A percentile compares a stretch with the other conserved stretches of the same genome.
Conservation (phyloP, 2,797 vertebrate species). For the Heteromormyrus szaboi region DNA sequence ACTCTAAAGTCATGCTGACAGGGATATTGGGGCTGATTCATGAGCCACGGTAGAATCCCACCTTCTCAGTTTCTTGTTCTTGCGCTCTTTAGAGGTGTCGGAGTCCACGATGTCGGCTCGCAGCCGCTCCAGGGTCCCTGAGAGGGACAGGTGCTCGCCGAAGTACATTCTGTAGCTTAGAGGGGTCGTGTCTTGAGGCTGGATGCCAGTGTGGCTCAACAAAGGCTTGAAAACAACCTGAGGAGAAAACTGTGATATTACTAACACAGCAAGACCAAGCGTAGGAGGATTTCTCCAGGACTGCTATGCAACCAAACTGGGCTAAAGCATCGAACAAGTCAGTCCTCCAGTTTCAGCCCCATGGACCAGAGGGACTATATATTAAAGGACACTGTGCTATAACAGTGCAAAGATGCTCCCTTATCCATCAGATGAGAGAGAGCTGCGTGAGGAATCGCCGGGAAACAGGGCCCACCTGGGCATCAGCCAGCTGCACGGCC, state of each 20-base stretch:
- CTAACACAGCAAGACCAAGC: background rate
- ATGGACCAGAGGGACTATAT: background rate
- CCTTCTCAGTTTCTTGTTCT: slow-evolving; percentile 84
- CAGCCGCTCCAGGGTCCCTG: slow-evolving; percentile 90
- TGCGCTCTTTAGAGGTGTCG: slow-evolving; percentile 92
- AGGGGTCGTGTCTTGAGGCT: slow-evolving; percentile 85
- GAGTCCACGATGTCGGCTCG: slow-evolving; percentile 96
- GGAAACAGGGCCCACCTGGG: slow-evolving; percentile 70
- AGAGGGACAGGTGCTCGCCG: slow-evolving; percentile 93
- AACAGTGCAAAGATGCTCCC: background rate
- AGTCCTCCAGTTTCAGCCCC: background rate
- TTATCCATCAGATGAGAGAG: background rate
- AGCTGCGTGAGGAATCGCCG: too few species aligned
- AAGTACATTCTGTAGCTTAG: slow-evolving; percentile 97
- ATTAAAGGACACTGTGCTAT: background rate
- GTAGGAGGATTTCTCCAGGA: background rate
- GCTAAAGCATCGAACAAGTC: background rate
- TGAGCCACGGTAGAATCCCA: slow-evolving; percentile 35
- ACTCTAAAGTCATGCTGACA: background rate
- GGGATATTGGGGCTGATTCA: background rate
- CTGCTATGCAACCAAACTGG: background rate
- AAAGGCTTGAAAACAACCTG: slow-evolving; percentile 97
- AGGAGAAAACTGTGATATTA: background rate
- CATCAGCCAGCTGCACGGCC: slow-evolving; percentile 94
- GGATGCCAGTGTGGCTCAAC: slow-evolving; percentile 86